Evolutionary conservation across 2,113 vertebrate species (phyloP).

Genomic region (Epinephelus moara): DNA sequence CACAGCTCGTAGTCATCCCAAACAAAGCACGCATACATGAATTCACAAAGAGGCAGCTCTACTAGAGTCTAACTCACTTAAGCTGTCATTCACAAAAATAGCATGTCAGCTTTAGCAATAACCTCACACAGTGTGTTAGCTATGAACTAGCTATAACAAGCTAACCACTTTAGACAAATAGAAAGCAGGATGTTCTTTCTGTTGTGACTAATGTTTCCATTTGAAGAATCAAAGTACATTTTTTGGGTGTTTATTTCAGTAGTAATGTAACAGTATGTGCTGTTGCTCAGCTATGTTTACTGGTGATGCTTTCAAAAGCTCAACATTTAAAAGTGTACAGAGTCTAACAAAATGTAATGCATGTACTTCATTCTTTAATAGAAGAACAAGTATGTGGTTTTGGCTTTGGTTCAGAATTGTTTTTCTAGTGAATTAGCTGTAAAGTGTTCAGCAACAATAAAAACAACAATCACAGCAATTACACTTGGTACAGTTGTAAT

Average conservation of each 20-base stretch:
- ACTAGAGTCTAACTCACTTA: not conserved
- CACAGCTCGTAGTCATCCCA: slow-evolving; percentile 19
- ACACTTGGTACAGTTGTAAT: not conserved
- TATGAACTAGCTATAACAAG: not conserved
- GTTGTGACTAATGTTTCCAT: not conserved
- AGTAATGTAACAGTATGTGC: not conserved
- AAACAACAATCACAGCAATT: too few species aligned
- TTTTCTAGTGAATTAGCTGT: too few species aligned
- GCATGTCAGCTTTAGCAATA: not conserved
- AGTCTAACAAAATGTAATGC: not conserved
- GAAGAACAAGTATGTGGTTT: too few species aligned
- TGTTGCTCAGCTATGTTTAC: not conserved
- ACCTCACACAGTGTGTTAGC: not conserved
- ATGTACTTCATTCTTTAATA: too few species aligned
- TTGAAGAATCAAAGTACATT: not conserved
- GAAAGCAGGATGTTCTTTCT: not conserved
- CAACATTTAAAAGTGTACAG: not conserved
- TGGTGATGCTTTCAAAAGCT: not conserved
- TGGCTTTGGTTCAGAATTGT: too few species aligned
- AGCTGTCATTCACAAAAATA: not conserved
- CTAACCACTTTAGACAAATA: rapidly evolving
- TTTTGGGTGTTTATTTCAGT: not conserved
- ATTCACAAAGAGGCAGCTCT: slow-evolving; percentile 17
- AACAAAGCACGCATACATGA: slow-evolving; percentile 25
- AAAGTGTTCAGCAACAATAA: too few species aligned